phyloP scores from a whole-genome alignment of 2,888 invertebrate species.

The Melieria crassipennis region DNA sequence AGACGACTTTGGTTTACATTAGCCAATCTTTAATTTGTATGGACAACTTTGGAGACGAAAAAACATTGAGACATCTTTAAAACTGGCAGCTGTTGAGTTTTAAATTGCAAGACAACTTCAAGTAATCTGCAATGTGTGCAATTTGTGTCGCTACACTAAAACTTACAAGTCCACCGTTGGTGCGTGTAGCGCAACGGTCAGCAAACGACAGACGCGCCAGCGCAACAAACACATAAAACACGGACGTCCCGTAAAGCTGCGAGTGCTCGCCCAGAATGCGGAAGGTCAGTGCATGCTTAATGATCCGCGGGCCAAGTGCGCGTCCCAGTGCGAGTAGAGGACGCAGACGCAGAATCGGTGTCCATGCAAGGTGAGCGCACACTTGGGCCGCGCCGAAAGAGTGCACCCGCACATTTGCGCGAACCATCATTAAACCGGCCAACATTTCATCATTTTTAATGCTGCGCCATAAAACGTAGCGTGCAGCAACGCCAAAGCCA shows the following conservation, averaged over 20 bases:
- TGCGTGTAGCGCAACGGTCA: not conserved
- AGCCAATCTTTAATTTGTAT: too few species aligned
- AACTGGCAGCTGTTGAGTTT: not conserved
- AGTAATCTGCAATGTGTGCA: not conserved
- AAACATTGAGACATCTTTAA: too few species aligned
- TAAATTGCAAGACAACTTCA: not conserved
- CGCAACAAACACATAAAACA: slow-evolving; percentile 12
- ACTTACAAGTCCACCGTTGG: too few species aligned
- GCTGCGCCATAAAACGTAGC: not conserved
- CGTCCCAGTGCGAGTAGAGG: not conserved
- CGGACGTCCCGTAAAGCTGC: not conserved
- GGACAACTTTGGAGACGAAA: too few species aligned
- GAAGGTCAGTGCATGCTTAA: slow-evolving; percentile 33
- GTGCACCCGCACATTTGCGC: slow-evolving; percentile 9
- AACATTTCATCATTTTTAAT: slow-evolving; percentile 28
- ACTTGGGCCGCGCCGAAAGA: not conserved
- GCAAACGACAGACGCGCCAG: slow-evolving; percentile 1
- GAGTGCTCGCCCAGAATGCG: slow-evolving; percentile 22
- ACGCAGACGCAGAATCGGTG: too few species aligned
- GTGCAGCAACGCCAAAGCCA: too few species aligned
- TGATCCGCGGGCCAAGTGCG: slow-evolving; percentile 17
- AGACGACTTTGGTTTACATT: too few species aligned
- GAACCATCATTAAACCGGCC: slow-evolving; percentile 8
- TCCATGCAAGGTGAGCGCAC: not conserved
- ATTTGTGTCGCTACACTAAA: too few species aligned